Evolutionary conservation across 1,140 invertebrate genomes (phyloP).

Genomic region (Acromyrmex charruanus): DNA sequence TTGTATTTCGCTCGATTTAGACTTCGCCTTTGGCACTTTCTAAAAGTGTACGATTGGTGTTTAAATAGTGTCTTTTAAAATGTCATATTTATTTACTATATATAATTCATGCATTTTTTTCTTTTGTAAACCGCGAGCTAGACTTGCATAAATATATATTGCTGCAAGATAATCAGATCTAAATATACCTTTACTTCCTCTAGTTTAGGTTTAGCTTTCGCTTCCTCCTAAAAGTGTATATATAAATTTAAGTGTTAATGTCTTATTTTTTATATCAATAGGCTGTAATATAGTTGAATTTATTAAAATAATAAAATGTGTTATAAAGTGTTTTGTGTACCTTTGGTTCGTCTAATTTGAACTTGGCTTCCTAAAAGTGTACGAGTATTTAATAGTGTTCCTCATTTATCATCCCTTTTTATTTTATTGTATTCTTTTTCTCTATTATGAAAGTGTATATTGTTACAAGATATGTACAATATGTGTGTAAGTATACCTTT

Average conservation of each 20-base stretch:
- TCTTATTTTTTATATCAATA: neutral
- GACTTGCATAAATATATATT: neutral
- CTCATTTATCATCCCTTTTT: neutral
- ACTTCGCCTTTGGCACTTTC: conserved; percentile 30
- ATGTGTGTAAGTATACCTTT: conserved; percentile 70
- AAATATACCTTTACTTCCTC: conserved; percentile 75
- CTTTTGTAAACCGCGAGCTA: neutral
- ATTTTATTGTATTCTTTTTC: neutral
- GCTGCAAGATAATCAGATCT: neutral
- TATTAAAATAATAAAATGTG: neutral
- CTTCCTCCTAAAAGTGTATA: conserved; percentile 68
- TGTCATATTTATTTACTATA: neutral
- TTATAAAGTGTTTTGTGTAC: conserved; percentile 67
- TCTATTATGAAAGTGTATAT: conserved; percentile 2
- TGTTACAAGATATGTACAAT: neutral
- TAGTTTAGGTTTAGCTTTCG: conserved; percentile 53
- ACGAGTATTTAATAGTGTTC: conserved; percentile 35
- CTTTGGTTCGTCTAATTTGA: conserved; percentile 75
- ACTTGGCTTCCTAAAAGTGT: conserved; percentile 73
- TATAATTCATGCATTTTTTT: neutral
- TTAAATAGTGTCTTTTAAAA: conserved; percentile 3
- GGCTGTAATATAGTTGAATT: neutral
- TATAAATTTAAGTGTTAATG: conserved; percentile 23
- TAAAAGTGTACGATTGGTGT: conserved; percentile 36
- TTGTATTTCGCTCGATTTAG: conserved; percentile 68